Conservation (phyloP, 2,113 vertebrate species). For the Pseudopodoces humilis region DNA sequence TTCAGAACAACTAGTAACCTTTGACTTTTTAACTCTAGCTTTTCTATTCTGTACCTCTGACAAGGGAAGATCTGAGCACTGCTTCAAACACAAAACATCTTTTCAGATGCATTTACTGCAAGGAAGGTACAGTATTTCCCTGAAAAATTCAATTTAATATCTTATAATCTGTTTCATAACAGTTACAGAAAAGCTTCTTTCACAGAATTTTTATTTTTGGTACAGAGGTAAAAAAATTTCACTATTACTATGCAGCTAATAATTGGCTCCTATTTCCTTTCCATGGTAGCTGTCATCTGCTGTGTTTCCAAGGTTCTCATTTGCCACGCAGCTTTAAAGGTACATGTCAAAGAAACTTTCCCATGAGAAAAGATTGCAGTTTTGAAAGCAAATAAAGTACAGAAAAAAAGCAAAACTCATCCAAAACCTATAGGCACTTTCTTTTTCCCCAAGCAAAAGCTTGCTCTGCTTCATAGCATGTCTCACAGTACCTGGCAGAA, state of each 20-base stretch:
- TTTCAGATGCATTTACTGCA: neutral
- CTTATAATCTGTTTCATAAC: neutral
- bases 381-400: neutral
- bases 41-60: neutral
- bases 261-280: neutral
- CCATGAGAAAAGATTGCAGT: neutral
- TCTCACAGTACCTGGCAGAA: neutral
- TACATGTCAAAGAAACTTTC: neutral
- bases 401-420: neutral
- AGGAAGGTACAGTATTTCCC: neutral
- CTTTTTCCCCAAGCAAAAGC: neutral
- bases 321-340: neutral
- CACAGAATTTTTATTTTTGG: neutral
- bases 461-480: neutral
- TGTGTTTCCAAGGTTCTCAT: neutral
- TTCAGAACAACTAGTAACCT: neutral
- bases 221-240: neutral
- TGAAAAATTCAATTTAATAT: neutral
- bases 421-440: neutral
- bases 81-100: neutral
- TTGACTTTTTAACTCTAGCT: neutral
- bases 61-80: neutral
- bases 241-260: neutral
- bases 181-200: neutral
- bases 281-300: neutral